Evolutionary conservation across 2,888 invertebrate species (phyloP), one percentile per base, ranked within the genome.

Genomic region (Luperina testacea): DNA sequence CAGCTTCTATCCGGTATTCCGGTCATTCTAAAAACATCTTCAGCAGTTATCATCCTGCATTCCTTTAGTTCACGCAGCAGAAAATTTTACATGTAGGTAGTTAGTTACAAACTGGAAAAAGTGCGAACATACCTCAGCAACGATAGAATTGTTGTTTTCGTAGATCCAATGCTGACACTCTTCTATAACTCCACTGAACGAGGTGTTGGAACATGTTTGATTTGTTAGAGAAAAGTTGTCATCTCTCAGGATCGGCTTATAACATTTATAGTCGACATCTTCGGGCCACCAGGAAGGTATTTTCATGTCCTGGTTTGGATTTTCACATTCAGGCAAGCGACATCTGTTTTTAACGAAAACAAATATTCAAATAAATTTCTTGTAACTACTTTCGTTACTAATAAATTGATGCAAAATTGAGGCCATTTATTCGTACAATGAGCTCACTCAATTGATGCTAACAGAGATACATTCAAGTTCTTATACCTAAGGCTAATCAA

Each of bases 111-210:
- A 77, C 13, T 42, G 3, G 0, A 61, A 38, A 38, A 72, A 24
- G 0, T 20, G n/a, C 3, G 1, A 38, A 77, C 65, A 24, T 90
- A 95, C 96, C 90, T 93, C 94, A 61, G 95, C 89, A 6, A 95
- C 92, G 38, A 95, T 93, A 4, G 95, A 95, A 89, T 96, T 94
- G 57, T 92, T 88, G 74, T 92, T 93, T 84, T 94, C 95, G 77
- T 95, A 96, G 63, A 95, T 89, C 95, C 95, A 96, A 72, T 94
- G 92, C n/a, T 90, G 86, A 75, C 96, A 96, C 73, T 93, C 89
- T 77, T 92, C 92, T n/a, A 93, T 83, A 45, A 91, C 86, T 59
- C 91, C 91, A 11, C 87, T 87, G 74, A 95, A 93, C 8, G 93
- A 91, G 53, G 89, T 82, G 80, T 93, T 93, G 3, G 91, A 91